Base-by-base conservation (phyloP, 2,888 invertebrate genomes). In the Lamellibrachia satsuma region DNA sequence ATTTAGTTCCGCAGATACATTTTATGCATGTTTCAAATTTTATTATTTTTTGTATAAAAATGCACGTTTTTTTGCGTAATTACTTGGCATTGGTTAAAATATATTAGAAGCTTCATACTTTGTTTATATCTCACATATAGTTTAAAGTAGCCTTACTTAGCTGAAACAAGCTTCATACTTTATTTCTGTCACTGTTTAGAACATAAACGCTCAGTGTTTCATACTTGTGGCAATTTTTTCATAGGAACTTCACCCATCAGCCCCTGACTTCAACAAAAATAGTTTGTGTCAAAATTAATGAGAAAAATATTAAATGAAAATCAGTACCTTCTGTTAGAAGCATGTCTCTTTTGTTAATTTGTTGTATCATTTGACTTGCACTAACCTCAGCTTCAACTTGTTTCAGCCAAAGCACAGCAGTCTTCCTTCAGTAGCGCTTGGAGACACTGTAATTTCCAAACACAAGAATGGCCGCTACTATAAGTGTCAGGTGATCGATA, bases 381-480 rank as follows among this genome's bases (percentile, higher is more conserved):
- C 22, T 75, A 22, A n/a, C 6, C 75, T 92, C 39, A 39, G 39
- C 60, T 90, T 90, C 51, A 39, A 22, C 57, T 8, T 92, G 52
- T 15, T 27, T 27, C 91, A 75, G 75, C 75, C 75, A 15, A 75
- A 75, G 8, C 92, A 91, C 51, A 93, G 95, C 22, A 92, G 94
- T 15, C 92, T 95, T 90, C 94, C 94, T 27, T 95, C 95, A 52
- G 93, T 97, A 8, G 94, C 95, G 60, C 94, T 95, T 52, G 96
- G 96, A 2, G 96, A 96, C 91, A 93, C 94, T n/a, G 97, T 97
- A 4, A 97, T 97, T 97, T 97, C 97, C 0, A 97, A 97, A 94
- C 97, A 97, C 95, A 97, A 97, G 92, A 97, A 97, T 94, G 97
- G 96, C 3, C 97, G 97, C 91, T 97, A 97, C 95, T 97, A 97